Base-by-base conservation (phyloP, 2,888 invertebrate genomes). In the Steromphala cineraria region DNA sequence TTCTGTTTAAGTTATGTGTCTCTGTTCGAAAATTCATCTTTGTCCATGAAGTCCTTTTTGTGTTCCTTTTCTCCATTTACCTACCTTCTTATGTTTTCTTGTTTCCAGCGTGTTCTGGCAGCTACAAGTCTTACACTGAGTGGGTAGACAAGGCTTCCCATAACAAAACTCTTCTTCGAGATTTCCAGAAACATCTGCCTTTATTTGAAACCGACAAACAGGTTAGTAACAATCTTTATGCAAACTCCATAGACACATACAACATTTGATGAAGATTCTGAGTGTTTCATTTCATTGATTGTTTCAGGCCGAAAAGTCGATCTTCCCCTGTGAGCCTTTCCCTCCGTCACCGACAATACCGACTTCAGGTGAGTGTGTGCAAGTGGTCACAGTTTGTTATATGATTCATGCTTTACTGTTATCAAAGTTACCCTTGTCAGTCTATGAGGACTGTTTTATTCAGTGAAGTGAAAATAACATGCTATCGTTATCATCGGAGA, bases 281-380 rank as follows among this genome's bases (percentile, higher is more conserved):
- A 10, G 21, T 2, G n/a, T 24, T 15, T 24, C 0, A 19, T 1
- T 8, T 36, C 36, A 4, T 13, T 19, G 10, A 0, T 74, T 15
- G 24, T 31, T n/a, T 40, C 53, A 24, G 24, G 19, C 56, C 19
- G 13, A n/a, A 13, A n/a, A 31, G 31, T 36, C 36, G 19, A 53
- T 56, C 31, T 78, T 78, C 67, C 78, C 78, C 8, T 78, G 78
- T 40, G 24, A 62, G 8, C 19, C 53, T 2, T 24, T 67, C 46
- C 24, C 78, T 24, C 52, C 67, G 67, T 78, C 78, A 13, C 19
- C 40, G 19, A 24, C 2, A 15, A 36, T 52, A 21, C 78, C 78
- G 2, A 78, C 78, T 19, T 78, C 78, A 78, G 67, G 78, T 78
- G 21, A 17, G 53, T 52, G 8, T 21, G 15, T 24, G 3, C 13